These are phyloP conservation scores for Tromatobia lineatoria DNA, from an alignment of 2,888 invertebrate species.

Conservation along the genomic window DNA sequence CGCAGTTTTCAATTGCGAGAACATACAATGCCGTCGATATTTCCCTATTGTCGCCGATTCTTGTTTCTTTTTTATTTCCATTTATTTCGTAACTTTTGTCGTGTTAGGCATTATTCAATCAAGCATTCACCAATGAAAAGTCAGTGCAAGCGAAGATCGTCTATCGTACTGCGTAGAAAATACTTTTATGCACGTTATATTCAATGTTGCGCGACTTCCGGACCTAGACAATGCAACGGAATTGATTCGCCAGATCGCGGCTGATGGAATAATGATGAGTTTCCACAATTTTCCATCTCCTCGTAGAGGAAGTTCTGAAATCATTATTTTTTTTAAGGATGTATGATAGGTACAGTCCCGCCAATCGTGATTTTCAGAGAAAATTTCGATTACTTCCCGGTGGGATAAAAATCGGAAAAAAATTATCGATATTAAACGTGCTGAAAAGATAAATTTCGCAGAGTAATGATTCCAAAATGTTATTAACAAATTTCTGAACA, in stretches of 20 bases:
- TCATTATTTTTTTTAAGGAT: background rate
- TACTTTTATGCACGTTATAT: slow-evolving; percentile 23
- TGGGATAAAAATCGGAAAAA: too few species aligned
- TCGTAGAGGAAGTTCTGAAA: background rate
- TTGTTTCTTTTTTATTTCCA: slow-evolving; percentile 14
- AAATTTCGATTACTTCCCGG: too few species aligned
- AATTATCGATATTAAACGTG: too few species aligned
- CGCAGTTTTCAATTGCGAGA: slow-evolving; percentile 28
- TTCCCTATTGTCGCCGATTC: background rate
- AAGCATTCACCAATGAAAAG: slow-evolving; percentile 8
- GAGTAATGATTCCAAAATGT: too few species aligned
- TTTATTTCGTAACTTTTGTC: slow-evolving; percentile 19
- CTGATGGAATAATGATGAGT: slow-evolving; percentile 26
- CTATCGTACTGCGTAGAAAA: background rate
- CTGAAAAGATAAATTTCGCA: too few species aligned
- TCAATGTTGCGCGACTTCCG: slow-evolving; percentile 45
- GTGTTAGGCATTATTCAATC: background rate
- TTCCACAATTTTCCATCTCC: slow-evolving; percentile 10
- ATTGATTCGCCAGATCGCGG: slow-evolving; percentile 46
- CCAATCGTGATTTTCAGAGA: too few species aligned
- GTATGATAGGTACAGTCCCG: too few species aligned
- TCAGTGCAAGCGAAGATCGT: slow-evolving; percentile 7
- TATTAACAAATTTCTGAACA: too few species aligned
- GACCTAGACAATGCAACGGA: slow-evolving; percentile 47
- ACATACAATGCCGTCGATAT: slow-evolving; percentile 8